Evolutionary conservation across 2,797 vertebrate genomes (phyloP).

Genomic region (Centropyge bicolor): DNA sequence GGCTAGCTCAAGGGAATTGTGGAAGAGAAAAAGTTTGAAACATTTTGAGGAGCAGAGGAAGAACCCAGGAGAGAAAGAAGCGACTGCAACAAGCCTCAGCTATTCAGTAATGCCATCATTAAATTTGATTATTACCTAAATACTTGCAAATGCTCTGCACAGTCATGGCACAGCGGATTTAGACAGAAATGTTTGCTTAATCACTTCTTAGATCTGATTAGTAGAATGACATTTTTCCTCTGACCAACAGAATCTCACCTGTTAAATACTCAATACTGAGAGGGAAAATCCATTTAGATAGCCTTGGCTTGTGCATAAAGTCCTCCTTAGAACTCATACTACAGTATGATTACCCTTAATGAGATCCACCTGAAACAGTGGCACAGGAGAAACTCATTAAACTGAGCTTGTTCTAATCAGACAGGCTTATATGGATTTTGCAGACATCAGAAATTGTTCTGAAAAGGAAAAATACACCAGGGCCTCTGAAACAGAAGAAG

Average conservation of each 20-base stretch:
- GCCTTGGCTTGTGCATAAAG: conserved; percentile 75
- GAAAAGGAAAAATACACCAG: conserved; percentile 81
- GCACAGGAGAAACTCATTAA: conserved; percentile 85
- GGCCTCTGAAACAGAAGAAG: conserved; percentile 82
- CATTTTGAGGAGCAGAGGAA: conserved; percentile 91
- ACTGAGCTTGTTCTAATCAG: conserved; percentile 84
- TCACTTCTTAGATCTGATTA: conserved; percentile 70
- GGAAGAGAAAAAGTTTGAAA: conserved; percentile 93
- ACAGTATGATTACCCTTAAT: conserved; percentile 86
- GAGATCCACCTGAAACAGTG: conserved; percentile 83
- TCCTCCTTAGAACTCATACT: conserved; percentile 81
- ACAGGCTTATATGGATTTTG: conserved; percentile 85
- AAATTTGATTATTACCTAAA: conserved; percentile 86
- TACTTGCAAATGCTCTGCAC: conserved; percentile 70
- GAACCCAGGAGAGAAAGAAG: conserved; percentile 84
- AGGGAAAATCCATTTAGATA: conserved; percentile 81
- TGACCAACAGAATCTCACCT: conserved; percentile 76
- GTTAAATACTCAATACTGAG: conserved; percentile 80
- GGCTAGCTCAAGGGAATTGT: conserved; percentile 91
- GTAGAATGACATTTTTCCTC: conserved; percentile 72
- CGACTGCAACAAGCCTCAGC: conserved; percentile 74
- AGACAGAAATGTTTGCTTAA: conserved; percentile 67
- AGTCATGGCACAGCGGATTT: conserved; percentile 67
- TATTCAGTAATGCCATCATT: conserved; percentile 81
- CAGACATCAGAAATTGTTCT: conserved; percentile 84